A percentile compares a stretch with the other conserved stretches of the same genome.
phyloP scores from a whole-genome alignment of 2,113 vertebrate species.

The Mirounga angustirostris region DNA sequence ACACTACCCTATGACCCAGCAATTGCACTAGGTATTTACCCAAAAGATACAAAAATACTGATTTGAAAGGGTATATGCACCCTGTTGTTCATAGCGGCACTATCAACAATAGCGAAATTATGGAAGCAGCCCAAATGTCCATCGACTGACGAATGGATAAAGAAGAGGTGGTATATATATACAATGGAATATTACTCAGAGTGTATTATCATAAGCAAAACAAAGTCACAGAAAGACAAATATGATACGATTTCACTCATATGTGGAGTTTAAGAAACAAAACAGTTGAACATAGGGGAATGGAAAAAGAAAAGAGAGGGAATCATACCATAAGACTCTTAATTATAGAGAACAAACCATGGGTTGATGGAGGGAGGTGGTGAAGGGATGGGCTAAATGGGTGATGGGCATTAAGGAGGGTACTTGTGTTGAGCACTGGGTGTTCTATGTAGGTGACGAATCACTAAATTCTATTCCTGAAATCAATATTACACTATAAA shows the following conservation, averaged over 20 bases:
- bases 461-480: neutral
- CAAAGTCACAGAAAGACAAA: neutral
- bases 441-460: neutral
- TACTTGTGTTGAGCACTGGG: neutral
- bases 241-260: neutral
- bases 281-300: neutral
- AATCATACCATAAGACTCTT: neutral
- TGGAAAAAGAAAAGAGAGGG: neutral
- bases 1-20: neutral
- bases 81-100: neutral
- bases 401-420: neutral
- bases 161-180: neutral
- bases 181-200: neutral
- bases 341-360: neutral
- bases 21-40: neutral
- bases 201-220: neutral
- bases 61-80: neutral
- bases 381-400: neutral
- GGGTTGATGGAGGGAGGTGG: neutral
- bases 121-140: neutral
- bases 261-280: neutral
- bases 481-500: neutral
- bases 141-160: neutral
- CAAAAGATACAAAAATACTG: neutral
- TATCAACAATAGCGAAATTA: neutral